Conservation (phyloP, 2,113 vertebrate species). For the Microcebus ravelobensis region DNA sequence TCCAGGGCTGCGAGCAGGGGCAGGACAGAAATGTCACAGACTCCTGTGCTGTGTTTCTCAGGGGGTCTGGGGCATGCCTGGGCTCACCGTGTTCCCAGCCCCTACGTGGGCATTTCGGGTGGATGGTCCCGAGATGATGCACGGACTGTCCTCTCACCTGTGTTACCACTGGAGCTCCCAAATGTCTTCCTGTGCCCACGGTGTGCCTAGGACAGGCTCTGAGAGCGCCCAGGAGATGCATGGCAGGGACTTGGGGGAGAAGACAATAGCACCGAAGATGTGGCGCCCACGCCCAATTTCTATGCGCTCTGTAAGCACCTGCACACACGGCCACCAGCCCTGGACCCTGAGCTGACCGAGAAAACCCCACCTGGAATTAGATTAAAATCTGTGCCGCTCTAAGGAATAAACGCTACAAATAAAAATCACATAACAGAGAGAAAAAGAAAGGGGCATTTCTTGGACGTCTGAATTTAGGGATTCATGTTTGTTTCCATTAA, state of each 20-base stretch:
- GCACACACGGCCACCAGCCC: background rate
- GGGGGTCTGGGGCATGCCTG: accelerated
- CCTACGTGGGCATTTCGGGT: background rate
- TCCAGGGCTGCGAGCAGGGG: background rate
- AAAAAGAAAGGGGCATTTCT: background rate
- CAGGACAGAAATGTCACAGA: accelerated
- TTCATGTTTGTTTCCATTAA: too few species aligned
- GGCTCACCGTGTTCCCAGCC: accelerated
- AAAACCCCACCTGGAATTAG: background rate
- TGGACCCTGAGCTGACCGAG: background rate
- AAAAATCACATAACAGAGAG: background rate
- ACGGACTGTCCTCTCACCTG: background rate
- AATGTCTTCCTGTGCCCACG: accelerated
- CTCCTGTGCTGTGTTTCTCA: accelerated
- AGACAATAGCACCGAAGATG: accelerated
- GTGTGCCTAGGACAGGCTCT: accelerated
- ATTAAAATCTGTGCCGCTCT: accelerated
- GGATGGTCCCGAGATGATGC: accelerated
- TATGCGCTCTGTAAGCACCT: background rate
- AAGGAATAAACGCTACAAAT: background rate
- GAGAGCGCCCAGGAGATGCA: background rate
- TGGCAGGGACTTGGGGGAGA: accelerated
- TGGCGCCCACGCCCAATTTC: background rate
- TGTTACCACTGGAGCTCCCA: accelerated
- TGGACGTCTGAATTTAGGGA: background rate